Percentiles rank a stretch among this genome's conserved stretches.
These are phyloP conservation scores for Crypturellus tataupa DNA, from an alignment of 2,797 vertebrate genomes.

Conservation along the genomic window DNA sequence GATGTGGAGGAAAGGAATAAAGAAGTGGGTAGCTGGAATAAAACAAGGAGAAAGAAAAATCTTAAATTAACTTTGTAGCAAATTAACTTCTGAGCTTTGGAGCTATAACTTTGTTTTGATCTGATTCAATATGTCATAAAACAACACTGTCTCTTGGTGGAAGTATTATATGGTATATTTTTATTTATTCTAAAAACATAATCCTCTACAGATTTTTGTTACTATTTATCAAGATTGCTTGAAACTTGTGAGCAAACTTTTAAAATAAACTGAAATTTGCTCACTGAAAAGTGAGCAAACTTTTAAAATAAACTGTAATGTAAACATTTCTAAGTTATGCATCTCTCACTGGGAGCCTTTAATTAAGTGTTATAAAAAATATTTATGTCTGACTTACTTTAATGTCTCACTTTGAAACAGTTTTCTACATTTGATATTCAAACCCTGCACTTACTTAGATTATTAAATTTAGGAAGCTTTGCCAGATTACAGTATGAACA, in stretches of 20 bases:
- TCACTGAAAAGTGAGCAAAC: neutral
- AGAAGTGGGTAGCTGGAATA: accelerated
- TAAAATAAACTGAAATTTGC: slow-evolving; percentile 5
- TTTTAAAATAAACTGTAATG: neutral
- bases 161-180: neutral
- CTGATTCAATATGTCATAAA: neutral
- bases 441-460: neutral
- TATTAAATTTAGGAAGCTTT: slow-evolving; percentile 29
- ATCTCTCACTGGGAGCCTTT: slow-evolving; percentile 49
- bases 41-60: neutral
- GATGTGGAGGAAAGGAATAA: neutral
- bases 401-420: neutral
- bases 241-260: slow-evolving; percentile 24
- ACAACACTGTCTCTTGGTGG: neutral
- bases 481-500: neutral
- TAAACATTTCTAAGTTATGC: neutral
- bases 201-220: neutral
- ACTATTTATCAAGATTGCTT: neutral
- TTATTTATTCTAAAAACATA: slow-evolving; percentile 5
- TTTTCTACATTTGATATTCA: neutral
- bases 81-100: neutral
- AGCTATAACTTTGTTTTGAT: neutral
- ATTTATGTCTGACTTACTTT: neutral
- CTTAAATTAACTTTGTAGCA: neutral
- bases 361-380: slow-evolving; percentile 47